phyloP scores from a whole-genome alignment of 2,888 invertebrate genomes.

The Bimastos eiseni region DNA sequence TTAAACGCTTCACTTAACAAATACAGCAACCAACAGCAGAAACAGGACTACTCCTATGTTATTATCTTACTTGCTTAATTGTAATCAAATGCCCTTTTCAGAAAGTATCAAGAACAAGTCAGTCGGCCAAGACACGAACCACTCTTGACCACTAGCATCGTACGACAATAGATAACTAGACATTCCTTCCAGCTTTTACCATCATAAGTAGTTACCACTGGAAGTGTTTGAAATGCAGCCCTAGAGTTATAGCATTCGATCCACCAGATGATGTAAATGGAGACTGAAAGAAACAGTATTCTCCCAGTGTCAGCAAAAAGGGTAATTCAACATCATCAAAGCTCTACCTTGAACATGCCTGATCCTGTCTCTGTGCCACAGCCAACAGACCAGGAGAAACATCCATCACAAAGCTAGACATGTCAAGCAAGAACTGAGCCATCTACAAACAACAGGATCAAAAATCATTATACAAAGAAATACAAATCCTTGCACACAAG shows the following conservation, averaged over 20 bases:
- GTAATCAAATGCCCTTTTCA: background rate
- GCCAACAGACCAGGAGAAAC: background rate
- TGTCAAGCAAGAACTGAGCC: background rate
- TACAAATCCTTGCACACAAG: background rate
- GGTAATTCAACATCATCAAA: background rate
- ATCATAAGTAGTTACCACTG: background rate
- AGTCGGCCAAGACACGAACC: background rate
- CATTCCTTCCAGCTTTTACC: background rate
- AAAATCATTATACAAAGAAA: background rate
- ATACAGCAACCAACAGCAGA: background rate
- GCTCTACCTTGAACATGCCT: conserved; percentile 15
- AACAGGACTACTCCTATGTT: background rate
- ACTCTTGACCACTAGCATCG: background rate
- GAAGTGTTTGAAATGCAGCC: background rate
- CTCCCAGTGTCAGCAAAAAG: background rate
- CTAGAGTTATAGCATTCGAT: background rate
- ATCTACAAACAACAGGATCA: background rate
- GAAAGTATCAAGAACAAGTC: background rate
- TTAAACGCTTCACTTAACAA: background rate
- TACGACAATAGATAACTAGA: background rate
- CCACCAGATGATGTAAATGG: background rate
- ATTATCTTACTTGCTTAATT: background rate
- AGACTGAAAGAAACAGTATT: background rate
- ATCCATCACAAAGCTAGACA: conserved; percentile 23
- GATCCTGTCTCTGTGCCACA: background rate